These are phyloP conservation scores for Aplodontia rufa DNA, from an alignment of 2,113 vertebrate genomes.

Conservation along the genomic window DNA sequence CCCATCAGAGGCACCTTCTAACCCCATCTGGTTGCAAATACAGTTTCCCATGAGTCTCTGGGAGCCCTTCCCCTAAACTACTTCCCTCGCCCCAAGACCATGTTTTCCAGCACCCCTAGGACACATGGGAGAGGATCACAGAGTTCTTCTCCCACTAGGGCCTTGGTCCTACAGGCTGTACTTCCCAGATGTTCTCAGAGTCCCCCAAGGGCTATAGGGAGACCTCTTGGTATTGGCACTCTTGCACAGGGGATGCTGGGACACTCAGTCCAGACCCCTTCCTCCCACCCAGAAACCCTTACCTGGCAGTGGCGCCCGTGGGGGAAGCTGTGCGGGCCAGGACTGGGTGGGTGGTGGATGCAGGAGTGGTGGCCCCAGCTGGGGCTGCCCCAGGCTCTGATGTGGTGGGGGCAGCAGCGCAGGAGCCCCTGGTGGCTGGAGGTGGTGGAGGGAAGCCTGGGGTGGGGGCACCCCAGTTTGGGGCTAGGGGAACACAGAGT, in stretches of 20 bases:
- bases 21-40: not conserved
- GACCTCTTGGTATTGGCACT: not conserved
- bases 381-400: slow-evolving; percentile 84
- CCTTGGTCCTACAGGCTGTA: not conserved
- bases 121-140: not conserved
- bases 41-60: not conserved
- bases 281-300: slow-evolving; percentile 40
- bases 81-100: not conserved
- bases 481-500: slow-evolving; percentile 77
- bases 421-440: slow-evolving; percentile 88
- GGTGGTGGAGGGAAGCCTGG: slow-evolving; percentile 85
- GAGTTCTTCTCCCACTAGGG: not conserved
- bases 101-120: not conserved
- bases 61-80: not conserved
- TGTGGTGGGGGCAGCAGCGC: slow-evolving; percentile 87
- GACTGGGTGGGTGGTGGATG: slow-evolving; percentile 81
- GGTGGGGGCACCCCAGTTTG: slow-evolving; percentile 88
- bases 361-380: slow-evolving; percentile 80
- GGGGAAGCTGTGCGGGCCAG: slow-evolving; percentile 89
- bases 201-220: not conserved
- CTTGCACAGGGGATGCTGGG: not conserved
- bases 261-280: not conserved
- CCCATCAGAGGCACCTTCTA: not conserved
- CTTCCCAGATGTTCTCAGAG: not conserved
- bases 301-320: slow-evolving; percentile 86